A percentile compares a stretch with the other conserved stretches of the same genome.
These are phyloP conservation scores for Lycorma delicatula DNA, from an alignment of 1,140 invertebrate genomes.

Conservation along the genomic window DNA sequence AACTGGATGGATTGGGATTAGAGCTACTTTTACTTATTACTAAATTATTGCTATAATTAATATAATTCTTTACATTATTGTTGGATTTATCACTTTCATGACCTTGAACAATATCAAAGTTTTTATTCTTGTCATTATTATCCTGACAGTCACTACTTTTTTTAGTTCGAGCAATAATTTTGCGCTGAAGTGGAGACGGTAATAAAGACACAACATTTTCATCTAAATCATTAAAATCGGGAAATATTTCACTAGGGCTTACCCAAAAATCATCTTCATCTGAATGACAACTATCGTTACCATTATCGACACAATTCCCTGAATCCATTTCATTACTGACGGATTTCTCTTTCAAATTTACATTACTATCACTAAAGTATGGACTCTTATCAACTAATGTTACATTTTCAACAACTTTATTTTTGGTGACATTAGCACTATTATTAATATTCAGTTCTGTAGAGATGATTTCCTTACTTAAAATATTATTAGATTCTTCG, in stretches of 20 bases:
- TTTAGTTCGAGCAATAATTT: neutral
- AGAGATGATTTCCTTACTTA: too few species aligned
- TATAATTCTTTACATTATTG: neutral
- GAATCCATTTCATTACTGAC: too few species aligned
- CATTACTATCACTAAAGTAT: neutral
- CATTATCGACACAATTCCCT: too few species aligned
- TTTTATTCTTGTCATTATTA: neutral
- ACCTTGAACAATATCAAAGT: neutral
- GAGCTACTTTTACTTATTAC: too few species aligned
- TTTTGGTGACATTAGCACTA: neutral
- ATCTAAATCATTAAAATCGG: constrained; percentile 22
- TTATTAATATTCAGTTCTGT: neutral
- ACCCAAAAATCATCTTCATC: constrained; percentile 14
- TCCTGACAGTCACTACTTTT: neutral
- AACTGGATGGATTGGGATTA: too few species aligned
- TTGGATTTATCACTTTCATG: neutral
- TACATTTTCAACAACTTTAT: neutral
- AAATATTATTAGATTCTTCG: too few species aligned
- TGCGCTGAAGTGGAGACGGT: constrained; percentile 10
- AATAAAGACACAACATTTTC: constrained; percentile 8
- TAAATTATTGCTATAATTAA: neutral
- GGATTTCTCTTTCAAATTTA: too few species aligned
- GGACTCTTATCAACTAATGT: constrained; percentile 1
- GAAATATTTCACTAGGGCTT: constrained; percentile 23
- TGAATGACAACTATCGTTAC: neutral